A percentile compares a stretch with the other conserved stretches of the same genome.
Evolutionary conservation across 2,797 vertebrate species (phyloP).

Genomic region (Tiaroga cobitis): DNA sequence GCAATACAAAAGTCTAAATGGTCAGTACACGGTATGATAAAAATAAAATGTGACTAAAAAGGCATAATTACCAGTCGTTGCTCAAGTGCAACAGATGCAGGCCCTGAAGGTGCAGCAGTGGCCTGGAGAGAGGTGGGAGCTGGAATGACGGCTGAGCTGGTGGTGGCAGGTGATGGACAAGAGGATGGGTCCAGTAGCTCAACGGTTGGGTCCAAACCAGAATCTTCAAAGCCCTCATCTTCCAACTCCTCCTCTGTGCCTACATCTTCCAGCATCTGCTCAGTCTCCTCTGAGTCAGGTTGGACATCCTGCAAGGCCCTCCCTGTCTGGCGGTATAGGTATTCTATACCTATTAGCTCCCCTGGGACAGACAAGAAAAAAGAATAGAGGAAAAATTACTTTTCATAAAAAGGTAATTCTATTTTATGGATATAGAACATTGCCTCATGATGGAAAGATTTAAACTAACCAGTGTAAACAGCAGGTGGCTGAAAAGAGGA

Average conservation of each 20-base stretch:
- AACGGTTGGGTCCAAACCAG: neutral
- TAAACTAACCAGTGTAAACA: slow-evolving; percentile 37
- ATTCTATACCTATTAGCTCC: slow-evolving; percentile 44
- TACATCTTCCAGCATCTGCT: slow-evolving; percentile 28
- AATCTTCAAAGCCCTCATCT: neutral
- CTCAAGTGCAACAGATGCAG: neutral
- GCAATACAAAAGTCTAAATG: too few relatives aligned
- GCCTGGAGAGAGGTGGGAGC: neutral
- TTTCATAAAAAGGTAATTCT: neutral
- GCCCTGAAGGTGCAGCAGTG: neutral
- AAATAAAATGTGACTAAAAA: neutral
- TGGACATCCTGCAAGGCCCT: slow-evolving; percentile 18
- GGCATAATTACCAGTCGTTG: neutral
- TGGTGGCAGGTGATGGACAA: neutral
- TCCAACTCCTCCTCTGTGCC: slow-evolving; percentile 3
- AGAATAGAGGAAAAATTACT: neutral
- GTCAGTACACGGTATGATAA: too few relatives aligned
- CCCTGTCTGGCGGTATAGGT: slow-evolving; percentile 31
- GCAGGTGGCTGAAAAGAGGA: slow-evolving; percentile 42
- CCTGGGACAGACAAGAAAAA: neutral
- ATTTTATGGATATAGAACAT: neutral
- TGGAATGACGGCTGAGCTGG: neutral
- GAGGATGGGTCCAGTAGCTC: neutral
- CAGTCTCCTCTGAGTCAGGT: slow-evolving; percentile 28
- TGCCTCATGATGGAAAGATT: neutral